These are phyloP conservation scores for Ephialtes manifestator DNA, from an alignment of 2,888 invertebrate genomes.

Conservation along the genomic window DNA sequence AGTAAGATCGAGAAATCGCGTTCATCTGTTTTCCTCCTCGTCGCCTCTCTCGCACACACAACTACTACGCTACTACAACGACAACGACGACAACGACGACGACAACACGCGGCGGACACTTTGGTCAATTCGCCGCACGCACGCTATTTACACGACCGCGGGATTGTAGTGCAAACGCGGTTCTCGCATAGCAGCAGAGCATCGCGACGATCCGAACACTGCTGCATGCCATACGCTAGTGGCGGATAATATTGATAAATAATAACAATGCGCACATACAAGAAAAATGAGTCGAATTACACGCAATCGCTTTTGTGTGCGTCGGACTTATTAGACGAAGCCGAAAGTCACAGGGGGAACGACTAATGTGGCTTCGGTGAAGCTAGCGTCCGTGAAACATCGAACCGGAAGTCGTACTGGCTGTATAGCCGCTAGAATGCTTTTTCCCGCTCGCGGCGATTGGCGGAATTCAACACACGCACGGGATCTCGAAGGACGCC, in stretches of 20 bases:
- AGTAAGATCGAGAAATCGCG: slow-evolving; percentile 18
- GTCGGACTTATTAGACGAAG: neutral
- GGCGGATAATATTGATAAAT: neutral
- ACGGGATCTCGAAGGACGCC: slow-evolving; percentile 2
- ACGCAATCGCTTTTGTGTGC: neutral
- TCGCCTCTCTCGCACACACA: slow-evolving; percentile 16
- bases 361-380: slow-evolving; percentile 50
- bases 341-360: slow-evolving; percentile 8
- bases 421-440: neutral
- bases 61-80: neutral
- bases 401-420: slow-evolving; percentile 56
- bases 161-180: slow-evolving; percentile 11
- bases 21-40: slow-evolving; percentile 60
- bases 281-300: neutral
- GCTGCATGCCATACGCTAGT: neutral
- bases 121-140: slow-evolving; percentile 31
- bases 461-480: neutral
- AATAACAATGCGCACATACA: neutral
- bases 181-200: slow-evolving; percentile 20
- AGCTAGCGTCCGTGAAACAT: slow-evolving; percentile 44
- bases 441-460: slow-evolving; percentile 40
- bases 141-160: slow-evolving; percentile 48
- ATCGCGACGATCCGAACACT: slow-evolving; percentile 28
- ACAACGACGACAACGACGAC: neutral
- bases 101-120: slow-evolving; percentile 37